Evolutionary conservation across 23 tunicate species (phyloP).

Genomic region (Aplidium turbinatum): DNA sequence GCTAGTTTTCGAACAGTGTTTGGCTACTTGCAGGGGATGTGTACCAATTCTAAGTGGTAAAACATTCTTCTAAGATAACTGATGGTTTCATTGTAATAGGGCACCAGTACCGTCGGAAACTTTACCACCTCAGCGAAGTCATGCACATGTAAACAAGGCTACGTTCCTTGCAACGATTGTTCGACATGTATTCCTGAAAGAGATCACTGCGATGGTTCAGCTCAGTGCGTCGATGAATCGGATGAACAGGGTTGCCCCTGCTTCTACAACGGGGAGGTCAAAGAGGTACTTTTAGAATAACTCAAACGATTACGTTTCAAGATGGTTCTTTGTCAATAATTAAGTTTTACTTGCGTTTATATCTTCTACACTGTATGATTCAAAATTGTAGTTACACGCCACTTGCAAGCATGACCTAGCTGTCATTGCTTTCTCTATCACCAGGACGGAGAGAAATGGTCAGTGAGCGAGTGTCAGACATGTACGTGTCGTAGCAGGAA

Average conservation of each 20-base stretch:
- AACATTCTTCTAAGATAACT: too few relatives aligned
- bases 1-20: too few relatives aligned
- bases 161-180: slow-evolving; percentile 68
- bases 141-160: slow-evolving; percentile 71
- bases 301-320: too few relatives aligned
- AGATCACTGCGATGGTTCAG: slow-evolving; percentile 52
- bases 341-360: too few relatives aligned
- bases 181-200: slow-evolving; percentile 39
- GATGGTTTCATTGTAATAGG: too few relatives aligned
- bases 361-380: too few relatives aligned
- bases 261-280: slow-evolving; percentile 32
- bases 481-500: slow-evolving; percentile 56
- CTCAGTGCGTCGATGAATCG: slow-evolving; percentile 65
- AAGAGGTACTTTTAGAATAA: slow-evolving; percentile 33
- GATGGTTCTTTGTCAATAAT: too few relatives aligned
- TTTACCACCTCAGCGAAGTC: slow-evolving; percentile 35
- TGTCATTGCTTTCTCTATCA: not conserved
- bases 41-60: too few relatives aligned
- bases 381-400: not conserved
- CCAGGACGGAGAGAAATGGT: slow-evolving; percentile 61
- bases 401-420: not conserved
- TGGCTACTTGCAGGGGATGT: too few relatives aligned
- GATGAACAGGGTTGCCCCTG: slow-evolving; percentile 80
- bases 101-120: too few relatives aligned
- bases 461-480: slow-evolving; percentile 46